Evolutionary conservation across 2,888 invertebrate genomes (phyloP).

Genomic region (Timandra comae): DNA sequence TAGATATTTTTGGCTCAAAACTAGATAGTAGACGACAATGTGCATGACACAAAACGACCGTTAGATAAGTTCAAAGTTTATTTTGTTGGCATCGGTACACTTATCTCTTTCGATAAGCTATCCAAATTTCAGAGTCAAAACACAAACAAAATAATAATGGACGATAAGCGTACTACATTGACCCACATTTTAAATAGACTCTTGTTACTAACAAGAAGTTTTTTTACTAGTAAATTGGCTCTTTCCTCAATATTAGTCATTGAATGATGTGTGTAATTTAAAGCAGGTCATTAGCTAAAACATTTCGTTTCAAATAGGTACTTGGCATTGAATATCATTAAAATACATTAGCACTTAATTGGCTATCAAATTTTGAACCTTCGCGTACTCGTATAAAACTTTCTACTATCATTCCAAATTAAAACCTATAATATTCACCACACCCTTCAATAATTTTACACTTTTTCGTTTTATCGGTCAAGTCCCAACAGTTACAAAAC

Average conservation of each 20-base stretch:
- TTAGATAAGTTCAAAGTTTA: conserved; percentile 14
- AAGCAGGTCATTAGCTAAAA: no score
- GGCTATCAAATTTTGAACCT: no score
- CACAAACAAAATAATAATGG: conserved; percentile 20
- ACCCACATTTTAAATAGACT: conserved; percentile 14
- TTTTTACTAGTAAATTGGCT: not conserved
- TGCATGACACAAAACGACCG: not conserved
- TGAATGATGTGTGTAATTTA: no score
- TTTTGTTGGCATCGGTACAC: conserved; percentile 11
- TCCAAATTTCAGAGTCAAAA: conserved; percentile 20
- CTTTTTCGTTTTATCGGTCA: conserved; percentile 6
- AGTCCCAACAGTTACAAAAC: conserved; percentile 18
- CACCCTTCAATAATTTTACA: not conserved
- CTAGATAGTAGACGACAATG: no score
- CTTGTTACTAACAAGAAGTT: not conserved
- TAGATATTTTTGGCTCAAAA: no score
- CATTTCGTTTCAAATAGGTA: no score
- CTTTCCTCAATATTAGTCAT: not conserved
- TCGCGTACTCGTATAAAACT: no score
- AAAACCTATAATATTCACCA: conserved; percentile 1
- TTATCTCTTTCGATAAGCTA: conserved; percentile 20
- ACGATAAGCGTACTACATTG: conserved; percentile 12
- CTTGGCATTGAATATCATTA: no score
- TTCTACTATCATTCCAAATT: no score
- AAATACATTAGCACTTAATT: no score